Evolutionary conservation across 1,140 invertebrate genomes (phyloP).

Genomic region (Leptinotarsa texana): DNA sequence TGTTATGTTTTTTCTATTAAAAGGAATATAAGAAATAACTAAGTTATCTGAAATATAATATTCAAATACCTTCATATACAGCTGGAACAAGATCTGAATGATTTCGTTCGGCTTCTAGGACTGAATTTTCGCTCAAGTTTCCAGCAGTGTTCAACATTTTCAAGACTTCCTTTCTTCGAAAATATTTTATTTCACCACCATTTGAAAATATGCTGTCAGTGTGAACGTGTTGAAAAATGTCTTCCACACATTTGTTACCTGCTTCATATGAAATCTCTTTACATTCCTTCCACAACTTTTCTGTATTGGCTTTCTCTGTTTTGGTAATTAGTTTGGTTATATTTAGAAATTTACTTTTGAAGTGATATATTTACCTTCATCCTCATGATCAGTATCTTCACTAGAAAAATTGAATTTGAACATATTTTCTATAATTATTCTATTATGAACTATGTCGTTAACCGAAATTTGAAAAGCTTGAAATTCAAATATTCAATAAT

Average conservation of each 20-base stretch:
- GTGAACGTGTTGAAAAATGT: not conserved
- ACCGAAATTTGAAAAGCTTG: too few species aligned
- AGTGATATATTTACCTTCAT: constrained; percentile 3
- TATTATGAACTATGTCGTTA: too few species aligned
- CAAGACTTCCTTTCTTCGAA: not conserved
- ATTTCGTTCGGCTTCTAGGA: constrained; percentile 65
- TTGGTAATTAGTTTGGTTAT: constrained; percentile 6
- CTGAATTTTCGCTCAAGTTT: constrained; percentile 40
- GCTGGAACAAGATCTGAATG: constrained; percentile 74
- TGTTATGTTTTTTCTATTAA: constrained; percentile 49
- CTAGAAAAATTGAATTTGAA: constrained; percentile 18
- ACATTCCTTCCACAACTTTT: constrained; percentile 11
- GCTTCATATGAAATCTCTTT: not conserved
- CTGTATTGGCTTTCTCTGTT: not conserved
- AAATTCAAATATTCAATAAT: too few species aligned
- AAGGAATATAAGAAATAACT: constrained; percentile 21
- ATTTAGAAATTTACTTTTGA: not conserved
- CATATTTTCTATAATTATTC: constrained; percentile 4
- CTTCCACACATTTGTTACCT: not conserved
- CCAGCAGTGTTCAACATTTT: not conserved
- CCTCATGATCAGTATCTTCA: not conserved
- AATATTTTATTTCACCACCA: constrained; percentile 4
- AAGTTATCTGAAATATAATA: too few species aligned
- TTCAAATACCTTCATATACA: constrained; percentile 70
- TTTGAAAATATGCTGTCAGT: not conserved